Evolutionary conservation across 2,797 vertebrate genomes (phyloP).

Genomic region (Enteromius paludinosus): DNA sequence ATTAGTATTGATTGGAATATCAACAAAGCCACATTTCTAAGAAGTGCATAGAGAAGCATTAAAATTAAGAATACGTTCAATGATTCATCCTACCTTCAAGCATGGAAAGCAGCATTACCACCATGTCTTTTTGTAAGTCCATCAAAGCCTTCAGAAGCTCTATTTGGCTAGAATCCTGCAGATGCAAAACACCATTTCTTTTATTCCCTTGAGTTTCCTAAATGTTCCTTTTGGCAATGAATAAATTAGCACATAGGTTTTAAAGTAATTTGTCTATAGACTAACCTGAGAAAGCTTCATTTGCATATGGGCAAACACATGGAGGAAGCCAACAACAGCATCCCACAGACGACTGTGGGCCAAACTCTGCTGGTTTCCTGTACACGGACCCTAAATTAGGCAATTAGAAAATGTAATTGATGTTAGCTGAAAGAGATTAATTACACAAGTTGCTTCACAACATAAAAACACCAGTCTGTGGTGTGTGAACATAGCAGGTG

Average conservation of each 20-base stretch:
- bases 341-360: constrained; percentile 97
- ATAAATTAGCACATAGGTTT: not conserved
- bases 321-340: constrained; percentile 94
- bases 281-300: constrained; percentile 96
- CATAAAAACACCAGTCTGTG: not conserved
- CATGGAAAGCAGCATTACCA: constrained; percentile 96
- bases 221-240: not conserved
- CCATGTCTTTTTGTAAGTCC: constrained; percentile 98
- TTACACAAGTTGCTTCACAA: not conserved
- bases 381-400: constrained; percentile 88
- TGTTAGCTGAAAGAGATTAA: not conserved
- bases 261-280: not conserved
- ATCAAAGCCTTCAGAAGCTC: constrained; percentile 92
- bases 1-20: not conserved
- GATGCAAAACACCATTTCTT: not conserved
- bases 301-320: constrained; percentile 97
- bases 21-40: not conserved
- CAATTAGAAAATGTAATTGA: not conserved
- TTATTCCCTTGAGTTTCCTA: not conserved
- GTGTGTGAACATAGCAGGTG: not conserved
- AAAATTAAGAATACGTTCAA: not conserved
- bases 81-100: constrained; percentile 85
- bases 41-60: not conserved
- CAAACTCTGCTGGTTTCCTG: constrained; percentile 93
- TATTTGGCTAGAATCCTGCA: constrained; percentile 92